These are phyloP conservation scores for Hoplodrina ambigua DNA, from an alignment of 2,888 invertebrate species.

Conservation along the genomic window DNA sequence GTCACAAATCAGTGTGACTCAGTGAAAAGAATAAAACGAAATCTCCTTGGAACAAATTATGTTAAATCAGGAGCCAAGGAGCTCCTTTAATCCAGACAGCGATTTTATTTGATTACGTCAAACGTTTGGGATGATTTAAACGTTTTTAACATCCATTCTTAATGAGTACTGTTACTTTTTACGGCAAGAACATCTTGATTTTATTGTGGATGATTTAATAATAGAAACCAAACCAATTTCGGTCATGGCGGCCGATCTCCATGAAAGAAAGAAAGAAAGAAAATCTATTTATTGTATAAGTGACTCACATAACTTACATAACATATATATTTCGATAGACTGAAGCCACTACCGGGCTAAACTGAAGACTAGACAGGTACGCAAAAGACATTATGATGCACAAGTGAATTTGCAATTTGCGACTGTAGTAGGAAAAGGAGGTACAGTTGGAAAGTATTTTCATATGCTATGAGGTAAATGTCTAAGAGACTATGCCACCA, in stretches of 20 bases:
- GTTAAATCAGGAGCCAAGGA: slow-evolving; percentile 73
- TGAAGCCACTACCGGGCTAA: too few species aligned
- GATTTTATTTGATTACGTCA: slow-evolving; percentile 80
- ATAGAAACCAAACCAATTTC: too few species aligned
- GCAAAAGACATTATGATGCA: too few species aligned
- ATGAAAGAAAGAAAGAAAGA: too few species aligned
- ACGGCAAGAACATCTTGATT: slow-evolving; percentile 45
- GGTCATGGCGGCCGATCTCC: too few species aligned
- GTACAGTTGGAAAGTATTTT: neutral
- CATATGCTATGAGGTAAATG: neutral
- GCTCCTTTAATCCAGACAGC: slow-evolving; percentile 72
- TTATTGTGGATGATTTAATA: too few species aligned
- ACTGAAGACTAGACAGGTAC: too few species aligned
- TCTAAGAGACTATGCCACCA: neutral
- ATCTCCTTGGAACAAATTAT: slow-evolving; percentile 76
- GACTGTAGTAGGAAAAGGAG: neutral
- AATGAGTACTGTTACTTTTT: slow-evolving; percentile 62
- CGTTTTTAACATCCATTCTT: slow-evolving; percentile 65
- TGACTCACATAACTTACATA: too few species aligned
- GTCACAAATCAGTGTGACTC: slow-evolving; percentile 67
- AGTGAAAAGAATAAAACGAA: slow-evolving; percentile 72
- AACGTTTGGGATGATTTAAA: slow-evolving; percentile 72
- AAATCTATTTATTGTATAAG: too few species aligned
- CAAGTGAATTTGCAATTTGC: slow-evolving; percentile 8
- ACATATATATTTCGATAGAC: too few species aligned